Percentiles rank a stretch among this genome's conserved stretches.
phyloP scores from a whole-genome alignment of 2,113 vertebrate genomes.

The Rostratula benghalensis region DNA sequence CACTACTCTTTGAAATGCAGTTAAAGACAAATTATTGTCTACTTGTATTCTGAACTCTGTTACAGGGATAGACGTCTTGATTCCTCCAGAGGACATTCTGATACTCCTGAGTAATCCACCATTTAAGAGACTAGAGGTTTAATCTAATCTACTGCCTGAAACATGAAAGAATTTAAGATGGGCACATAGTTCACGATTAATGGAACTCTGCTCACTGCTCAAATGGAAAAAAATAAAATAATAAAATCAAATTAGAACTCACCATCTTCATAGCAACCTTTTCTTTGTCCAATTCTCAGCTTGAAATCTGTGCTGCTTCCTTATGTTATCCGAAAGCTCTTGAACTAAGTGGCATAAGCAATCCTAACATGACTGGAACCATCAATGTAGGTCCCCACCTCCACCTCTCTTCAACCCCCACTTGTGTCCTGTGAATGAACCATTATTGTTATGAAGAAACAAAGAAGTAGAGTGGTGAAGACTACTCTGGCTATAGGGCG shows the following conservation, averaged over 20 bases:
- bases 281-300: background rate
- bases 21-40: background rate
- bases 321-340: background rate
- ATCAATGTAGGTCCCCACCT: rapidly evolving
- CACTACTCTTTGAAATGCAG: background rate
- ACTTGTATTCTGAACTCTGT: background rate
- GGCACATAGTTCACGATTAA: background rate
- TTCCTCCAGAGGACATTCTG: background rate
- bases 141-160: background rate
- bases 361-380: background rate
- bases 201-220: background rate
- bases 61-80: background rate
- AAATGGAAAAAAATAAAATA: background rate
- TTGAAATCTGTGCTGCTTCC: background rate
- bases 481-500: background rate
- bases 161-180: background rate
- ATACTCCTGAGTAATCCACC: background rate
- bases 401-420: background rate
- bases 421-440: rapidly evolving
- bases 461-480: background rate
- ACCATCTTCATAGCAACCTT: background rate
- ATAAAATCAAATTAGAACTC: background rate
- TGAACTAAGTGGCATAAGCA: background rate
- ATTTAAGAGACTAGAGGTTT: background rate
- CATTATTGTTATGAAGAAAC: background rate